Percentiles rank a stretch among this genome's conserved stretches.
phyloP scores from a whole-genome alignment of 1,140 invertebrate species.

The Arion vulgaris region DNA sequence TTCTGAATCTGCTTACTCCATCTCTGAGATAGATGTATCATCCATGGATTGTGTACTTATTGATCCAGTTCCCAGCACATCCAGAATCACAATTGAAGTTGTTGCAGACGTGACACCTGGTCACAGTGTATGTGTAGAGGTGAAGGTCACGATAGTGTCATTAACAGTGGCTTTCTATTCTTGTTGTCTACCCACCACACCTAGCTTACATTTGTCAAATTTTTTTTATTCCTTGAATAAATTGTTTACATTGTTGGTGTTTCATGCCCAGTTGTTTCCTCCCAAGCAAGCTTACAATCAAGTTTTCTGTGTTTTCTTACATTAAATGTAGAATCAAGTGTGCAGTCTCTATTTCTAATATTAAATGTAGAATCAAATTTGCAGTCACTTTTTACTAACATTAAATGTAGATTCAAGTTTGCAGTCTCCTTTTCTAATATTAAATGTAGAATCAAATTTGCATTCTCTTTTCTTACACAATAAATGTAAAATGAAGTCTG shows the following conservation, averaged over 20 bases:
- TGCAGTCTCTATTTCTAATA: no score
- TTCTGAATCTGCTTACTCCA: slow-evolving; percentile 48
- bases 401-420: no score
- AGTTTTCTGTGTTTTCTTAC: background rate
- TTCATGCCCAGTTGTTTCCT: background rate
- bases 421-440: no score
- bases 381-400: no score
- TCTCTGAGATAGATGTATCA: slow-evolving; percentile 45
- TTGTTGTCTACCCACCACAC: background rate
- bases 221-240: background rate
- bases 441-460: no score
- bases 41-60: slow-evolving; percentile 33
- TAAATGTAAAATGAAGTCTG: no score
- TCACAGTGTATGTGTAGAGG: background rate
- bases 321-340: background rate
- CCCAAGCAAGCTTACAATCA: background rate
- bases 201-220: background rate
- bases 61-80: background rate
- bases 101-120: background rate
- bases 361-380: no score
- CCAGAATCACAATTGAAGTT: background rate
- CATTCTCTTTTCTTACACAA: no score
- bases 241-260: background rate
- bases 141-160: background rate
- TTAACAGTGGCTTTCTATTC: background rate